Percentiles rank a stretch among this genome's conserved stretches.
phyloP scores from a whole-genome alignment of 1,140 invertebrate genomes.

The Drosophila micromelanica region DNA sequence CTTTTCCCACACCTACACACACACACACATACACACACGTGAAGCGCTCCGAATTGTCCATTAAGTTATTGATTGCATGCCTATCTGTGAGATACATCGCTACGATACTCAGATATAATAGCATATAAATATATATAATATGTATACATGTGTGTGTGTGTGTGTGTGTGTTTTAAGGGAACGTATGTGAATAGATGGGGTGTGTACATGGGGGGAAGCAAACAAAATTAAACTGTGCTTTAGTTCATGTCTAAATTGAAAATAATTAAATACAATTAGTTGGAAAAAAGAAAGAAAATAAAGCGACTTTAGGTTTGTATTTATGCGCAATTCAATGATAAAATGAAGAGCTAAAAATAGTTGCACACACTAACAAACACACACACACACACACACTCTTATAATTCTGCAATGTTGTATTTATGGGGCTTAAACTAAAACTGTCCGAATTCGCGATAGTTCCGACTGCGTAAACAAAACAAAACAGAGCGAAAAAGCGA shows the following conservation, averaged over 20 bases:
- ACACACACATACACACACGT: constrained; percentile 13
- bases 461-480: constrained; percentile 29
- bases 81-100: constrained; percentile 30
- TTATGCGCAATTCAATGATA: constrained; percentile 66
- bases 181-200: neutral
- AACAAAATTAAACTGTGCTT: constrained; percentile 43
- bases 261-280: constrained; percentile 77
- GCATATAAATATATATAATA: neutral
- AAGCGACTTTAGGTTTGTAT: constrained; percentile 45
- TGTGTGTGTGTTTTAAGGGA: neutral
- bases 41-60: constrained; percentile 47
- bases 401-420: constrained; percentile 10
- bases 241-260: constrained; percentile 61
- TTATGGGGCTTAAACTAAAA: constrained; percentile 23
- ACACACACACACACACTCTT: neutral
- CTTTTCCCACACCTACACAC: constrained; percentile 65
- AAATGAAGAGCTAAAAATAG: constrained; percentile 63
- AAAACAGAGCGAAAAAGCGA: neutral
- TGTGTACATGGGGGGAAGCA: neutral
- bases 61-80: constrained; percentile 73
- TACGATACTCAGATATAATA: neutral
- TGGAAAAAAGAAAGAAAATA: constrained; percentile 20
- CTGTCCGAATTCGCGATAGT: constrained; percentile 20
- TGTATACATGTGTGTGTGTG: constrained; percentile 2
- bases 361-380: constrained; percentile 28